phyloP scores from a whole-genome alignment of 2,113 vertebrate species.

The Aptenodytes forsteri region DNA sequence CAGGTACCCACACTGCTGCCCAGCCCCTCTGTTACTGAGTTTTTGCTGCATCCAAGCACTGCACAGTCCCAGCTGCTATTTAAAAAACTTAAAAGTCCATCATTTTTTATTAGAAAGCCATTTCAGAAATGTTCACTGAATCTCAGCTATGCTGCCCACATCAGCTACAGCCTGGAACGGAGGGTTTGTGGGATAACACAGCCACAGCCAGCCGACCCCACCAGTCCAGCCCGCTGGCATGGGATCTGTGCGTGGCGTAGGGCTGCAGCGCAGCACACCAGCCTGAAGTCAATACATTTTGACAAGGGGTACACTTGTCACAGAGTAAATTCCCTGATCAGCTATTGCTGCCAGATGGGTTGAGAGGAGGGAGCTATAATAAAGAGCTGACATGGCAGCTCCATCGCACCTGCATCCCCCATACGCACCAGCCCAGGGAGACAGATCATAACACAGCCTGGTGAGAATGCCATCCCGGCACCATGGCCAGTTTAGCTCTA shows the following conservation, averaged over 20 bases:
- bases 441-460: neutral
- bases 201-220: no score
- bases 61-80: neutral
- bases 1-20: neutral
- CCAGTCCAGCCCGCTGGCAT: neutral
- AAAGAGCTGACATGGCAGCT: neutral
- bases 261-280: neutral
- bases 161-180: neutral
- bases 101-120: neutral
- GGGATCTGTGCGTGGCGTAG: neutral
- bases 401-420: neutral
- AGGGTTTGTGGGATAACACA: rapidly evolving
- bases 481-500: neutral
- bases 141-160: neutral
- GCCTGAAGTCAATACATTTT: neutral
- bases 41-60: neutral
- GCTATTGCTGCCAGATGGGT: neutral
- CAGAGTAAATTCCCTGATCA: rapidly evolving
- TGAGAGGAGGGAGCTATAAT: neutral
- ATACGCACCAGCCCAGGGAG: neutral
- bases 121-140: neutral
- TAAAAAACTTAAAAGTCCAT: neutral
- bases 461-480: rapidly evolving
- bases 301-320: neutral
- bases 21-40: neutral